Conservation (phyloP, 2,888 invertebrate genomes). For the Silvanus unidentatus region DNA sequence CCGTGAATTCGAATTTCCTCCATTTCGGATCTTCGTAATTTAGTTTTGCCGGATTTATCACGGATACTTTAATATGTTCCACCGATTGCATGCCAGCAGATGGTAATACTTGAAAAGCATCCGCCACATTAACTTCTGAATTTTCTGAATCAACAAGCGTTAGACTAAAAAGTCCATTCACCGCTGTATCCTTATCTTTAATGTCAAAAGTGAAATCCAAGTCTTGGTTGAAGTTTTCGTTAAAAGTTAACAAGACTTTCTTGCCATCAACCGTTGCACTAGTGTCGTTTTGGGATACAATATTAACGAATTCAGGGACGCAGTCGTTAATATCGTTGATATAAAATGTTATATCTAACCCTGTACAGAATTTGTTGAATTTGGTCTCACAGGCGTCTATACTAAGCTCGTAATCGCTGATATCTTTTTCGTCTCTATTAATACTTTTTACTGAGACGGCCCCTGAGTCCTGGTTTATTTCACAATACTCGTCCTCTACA, state of each 20-base stretch:
- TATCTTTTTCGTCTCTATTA: conserved; percentile 38
- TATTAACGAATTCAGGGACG: conserved; percentile 43
- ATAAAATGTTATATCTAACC: conserved; percentile 33
- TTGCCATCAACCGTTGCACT: background rate
- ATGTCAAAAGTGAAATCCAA: background rate
- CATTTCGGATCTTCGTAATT: conserved; percentile 55
- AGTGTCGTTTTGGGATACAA: background rate
- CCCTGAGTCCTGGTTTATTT: no score
- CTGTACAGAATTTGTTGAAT: conserved; percentile 17
- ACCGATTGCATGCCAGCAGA: conserved; percentile 55
- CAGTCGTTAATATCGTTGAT: conserved; percentile 63
- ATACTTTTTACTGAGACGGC: conserved; percentile 38
- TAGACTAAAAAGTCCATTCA: background rate
- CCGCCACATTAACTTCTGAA: conserved; percentile 31
- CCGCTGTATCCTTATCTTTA: background rate
- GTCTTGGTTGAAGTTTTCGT: background rate
- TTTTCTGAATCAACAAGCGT: background rate
- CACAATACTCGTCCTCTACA: no score
- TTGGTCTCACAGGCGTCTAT: conserved; percentile 39
- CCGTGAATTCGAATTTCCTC: conserved; percentile 46
- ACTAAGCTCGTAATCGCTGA: conserved; percentile 26
- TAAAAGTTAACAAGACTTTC: background rate
- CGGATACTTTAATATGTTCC: conserved; percentile 57
- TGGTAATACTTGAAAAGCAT: conserved; percentile 58
- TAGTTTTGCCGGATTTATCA: conserved; percentile 50